Evolutionary conservation across 1,140 invertebrate genomes (phyloP), one percentile per base, ranked within the genome.

Genomic region (Uloborus diversus): DNA sequence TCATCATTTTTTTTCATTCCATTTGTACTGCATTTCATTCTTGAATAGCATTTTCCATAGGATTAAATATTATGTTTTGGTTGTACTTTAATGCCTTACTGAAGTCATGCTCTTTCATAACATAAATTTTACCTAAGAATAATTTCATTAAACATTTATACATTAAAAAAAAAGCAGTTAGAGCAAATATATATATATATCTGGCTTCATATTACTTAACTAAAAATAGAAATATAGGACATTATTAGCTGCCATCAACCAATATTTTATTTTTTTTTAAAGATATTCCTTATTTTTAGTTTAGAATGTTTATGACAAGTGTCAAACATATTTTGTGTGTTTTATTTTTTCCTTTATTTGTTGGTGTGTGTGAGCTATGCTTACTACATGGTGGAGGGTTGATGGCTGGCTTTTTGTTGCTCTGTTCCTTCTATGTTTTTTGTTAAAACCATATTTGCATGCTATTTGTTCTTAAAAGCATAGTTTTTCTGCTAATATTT

Each of bases 351-450:
- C 47, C 32, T 66, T 37, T 66, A 51, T 27, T 70, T 35, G 32
- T n/a, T n/a, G n/a, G n/a, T n/a, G n/a, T n/a, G n/a, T 53, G 27
- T 66, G 33, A 25, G 73, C 73, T 78, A 51, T 65, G 73, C 62
- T 53, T 78, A 75, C 9, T 42, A 75, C 56, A 30, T 66, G 73
- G 73, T 78, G 73, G 30, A 37, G 73, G n/a, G 73, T 78, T 78
- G 73, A 78, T 78, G 73, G 73, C 61, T 64, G 56, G 37, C 61
- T 76, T 76, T 32, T 30, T 27, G n/a, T 57, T 78, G 62, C 61
- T 78, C 66, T 37, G 20, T 28, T 35, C 47, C 61, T 51, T 42
- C 17, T 73, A 28, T 73, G 27, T 59, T 14, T 73, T 73, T 30
- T 59, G 53, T 73, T 51, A 62, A 62, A 73, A 73, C 59, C 57